Base-by-base conservation (phyloP, 2,888 invertebrate species). In the Melanargia galathea region DNA sequence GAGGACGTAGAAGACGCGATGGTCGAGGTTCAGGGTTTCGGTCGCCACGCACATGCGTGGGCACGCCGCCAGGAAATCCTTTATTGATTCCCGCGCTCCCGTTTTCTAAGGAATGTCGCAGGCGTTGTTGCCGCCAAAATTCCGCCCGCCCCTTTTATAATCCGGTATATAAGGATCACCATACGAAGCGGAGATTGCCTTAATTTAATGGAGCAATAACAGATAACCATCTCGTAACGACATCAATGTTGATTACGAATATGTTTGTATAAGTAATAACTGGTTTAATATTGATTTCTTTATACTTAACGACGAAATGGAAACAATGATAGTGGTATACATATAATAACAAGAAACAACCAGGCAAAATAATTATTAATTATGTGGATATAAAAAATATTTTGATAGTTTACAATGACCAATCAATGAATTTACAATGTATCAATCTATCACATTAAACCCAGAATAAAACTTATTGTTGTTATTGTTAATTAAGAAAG, bases 21-120 rank as follows among this genome's bases (percentile, higher is more conserved):
- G 75, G 74, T 70, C 73, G 75, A 75, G 74, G 71, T 66, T 64
- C 60, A 62, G 65, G 69, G 71, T 65, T 60, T 64, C 66, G 66
- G 67, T 65, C 82, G 83, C 82, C 83, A 90, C 90, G 90, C 90
- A 91, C 90, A 91, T 91, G 90, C 90, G 90, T 91, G 87, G 90
- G 89, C 90, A 88, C 80, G 84, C 76, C 89, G 88, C 89, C 90
- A 91, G 90, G 85, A 91, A 90, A 90, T 91, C 91, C 90, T 90
- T 90, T 91, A 91, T 91, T 88, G 91, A 91, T 91, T 90, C 90
- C 90, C 89, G 88, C 89, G 87, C 86, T 89, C 84, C 84, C 80
- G 82, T 80, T 84, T 86, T 84, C 86, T 87, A 85, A 91, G 87
- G 88, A 90, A 89, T 88, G 87, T 87, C 87, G 82, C 87, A 84